Percentiles rank a stretch among this genome's conserved stretches.
Conservation (phyloP, 2,888 invertebrate species). For the Eupithecia pulchellata region DNA sequence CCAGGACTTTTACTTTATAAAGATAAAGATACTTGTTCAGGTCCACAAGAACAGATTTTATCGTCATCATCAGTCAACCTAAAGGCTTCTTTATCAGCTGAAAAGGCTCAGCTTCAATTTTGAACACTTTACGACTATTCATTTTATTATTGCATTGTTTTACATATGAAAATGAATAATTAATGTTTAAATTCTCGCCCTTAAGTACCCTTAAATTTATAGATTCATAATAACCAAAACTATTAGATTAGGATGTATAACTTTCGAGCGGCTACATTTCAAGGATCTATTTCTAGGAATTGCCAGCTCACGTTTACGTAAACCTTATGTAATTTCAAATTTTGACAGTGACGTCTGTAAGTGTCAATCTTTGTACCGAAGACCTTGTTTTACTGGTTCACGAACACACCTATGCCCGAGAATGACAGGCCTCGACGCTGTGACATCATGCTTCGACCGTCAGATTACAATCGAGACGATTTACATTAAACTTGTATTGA, state of each 20-base stretch:
- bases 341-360: conserved; percentile 12
- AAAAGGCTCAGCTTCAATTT: not conserved
- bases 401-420: conserved; percentile 41
- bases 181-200: not conserved
- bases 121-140: not conserved
- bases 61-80: not conserved
- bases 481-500: conserved; percentile 80
- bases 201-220: not conserved
- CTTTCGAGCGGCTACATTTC: not conserved
- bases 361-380: not conserved
- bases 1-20: not conserved
- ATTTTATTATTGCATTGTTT: not conserved
- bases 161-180: no score
- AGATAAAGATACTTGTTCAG: no score
- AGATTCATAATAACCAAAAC: not conserved
- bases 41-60: no score
- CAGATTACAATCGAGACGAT: conserved; percentile 78
- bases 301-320: not conserved
- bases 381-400: conserved; percentile 15
- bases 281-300: not conserved
- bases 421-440: conserved; percentile 58
- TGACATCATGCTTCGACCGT: conserved; percentile 69
- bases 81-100: not conserved
- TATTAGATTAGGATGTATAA: not conserved
- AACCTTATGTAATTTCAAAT: not conserved